These are phyloP conservation scores for Chiloscyllium punctatum DNA, from an alignment of 2,797 vertebrate species.

Conservation along the genomic window DNA sequence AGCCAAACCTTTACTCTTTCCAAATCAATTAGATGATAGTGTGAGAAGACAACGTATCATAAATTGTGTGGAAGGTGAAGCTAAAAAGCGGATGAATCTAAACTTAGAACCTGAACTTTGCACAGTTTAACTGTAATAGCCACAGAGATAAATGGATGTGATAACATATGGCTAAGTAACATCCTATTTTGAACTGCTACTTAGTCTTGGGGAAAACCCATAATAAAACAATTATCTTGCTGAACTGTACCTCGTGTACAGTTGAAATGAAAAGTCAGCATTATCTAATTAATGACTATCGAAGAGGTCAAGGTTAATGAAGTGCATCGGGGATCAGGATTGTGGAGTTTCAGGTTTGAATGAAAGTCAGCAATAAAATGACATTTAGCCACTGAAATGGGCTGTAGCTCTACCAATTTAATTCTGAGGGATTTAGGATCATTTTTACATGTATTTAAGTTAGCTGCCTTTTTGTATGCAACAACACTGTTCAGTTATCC, in stretches of 20 bases:
- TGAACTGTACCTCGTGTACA: background rate
- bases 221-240: background rate
- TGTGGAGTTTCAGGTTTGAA: background rate
- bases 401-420: background rate
- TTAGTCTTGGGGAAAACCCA: background rate
- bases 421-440: background rate
- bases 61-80: background rate
- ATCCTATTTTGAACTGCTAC: background rate
- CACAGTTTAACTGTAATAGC: background rate
- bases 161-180: background rate
- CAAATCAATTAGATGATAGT: background rate
- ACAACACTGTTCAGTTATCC: background rate
- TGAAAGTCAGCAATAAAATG: background rate
- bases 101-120: background rate
- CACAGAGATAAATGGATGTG: background rate
- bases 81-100: background rate
- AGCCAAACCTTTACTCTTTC: background rate
- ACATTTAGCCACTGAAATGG: background rate
- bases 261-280: background rate
- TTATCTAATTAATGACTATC: conserved; percentile 16
- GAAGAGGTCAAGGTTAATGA: background rate
- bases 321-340: background rate
- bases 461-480: background rate
- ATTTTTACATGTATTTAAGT: background rate
- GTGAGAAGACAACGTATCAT: background rate